A percentile compares a stretch with the other conserved stretches of the same genome.
phyloP scores from a whole-genome alignment of 2,113 vertebrate species.

The Camelus dromedarius region DNA sequence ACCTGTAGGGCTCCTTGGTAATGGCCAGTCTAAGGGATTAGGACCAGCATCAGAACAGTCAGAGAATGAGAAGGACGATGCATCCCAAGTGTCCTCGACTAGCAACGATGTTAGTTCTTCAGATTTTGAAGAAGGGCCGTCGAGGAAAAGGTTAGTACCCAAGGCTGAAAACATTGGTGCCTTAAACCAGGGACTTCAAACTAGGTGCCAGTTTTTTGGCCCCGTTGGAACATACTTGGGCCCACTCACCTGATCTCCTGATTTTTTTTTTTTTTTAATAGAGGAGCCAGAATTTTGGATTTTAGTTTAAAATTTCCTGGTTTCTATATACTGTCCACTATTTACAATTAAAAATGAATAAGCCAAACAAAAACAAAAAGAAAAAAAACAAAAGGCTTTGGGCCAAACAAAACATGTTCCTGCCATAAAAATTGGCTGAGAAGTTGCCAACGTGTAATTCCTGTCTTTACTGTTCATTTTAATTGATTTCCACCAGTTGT shows the following conservation, averaged over 20 bases:
- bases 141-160: conserved; percentile 95
- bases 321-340: neutral
- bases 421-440: neutral
- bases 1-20: conserved; percentile 93
- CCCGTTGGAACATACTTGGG: neutral
- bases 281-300: conserved; percentile 14
- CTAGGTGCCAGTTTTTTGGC: neutral
- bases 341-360: neutral
- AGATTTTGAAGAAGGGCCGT: conserved; percentile 95
- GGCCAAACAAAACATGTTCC: neutral
- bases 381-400: neutral
- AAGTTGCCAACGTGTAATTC: neutral
- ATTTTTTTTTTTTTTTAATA: neutral
- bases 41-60: conserved; percentile 92
- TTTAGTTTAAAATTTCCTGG: neutral
- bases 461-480: neutral
- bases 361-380: neutral
- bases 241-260: neutral
- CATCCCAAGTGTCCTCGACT: conserved; percentile 92
- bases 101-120: conserved; percentile 94
- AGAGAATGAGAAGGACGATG: conserved; percentile 95
- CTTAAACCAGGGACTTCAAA: conserved; percentile 34
- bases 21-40: conserved; percentile 95
- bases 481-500: neutral
- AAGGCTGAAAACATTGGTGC: neutral